phyloP scores from a whole-genome alignment of 2,888 invertebrate species.

The Ecdyonurus torrentis region DNA sequence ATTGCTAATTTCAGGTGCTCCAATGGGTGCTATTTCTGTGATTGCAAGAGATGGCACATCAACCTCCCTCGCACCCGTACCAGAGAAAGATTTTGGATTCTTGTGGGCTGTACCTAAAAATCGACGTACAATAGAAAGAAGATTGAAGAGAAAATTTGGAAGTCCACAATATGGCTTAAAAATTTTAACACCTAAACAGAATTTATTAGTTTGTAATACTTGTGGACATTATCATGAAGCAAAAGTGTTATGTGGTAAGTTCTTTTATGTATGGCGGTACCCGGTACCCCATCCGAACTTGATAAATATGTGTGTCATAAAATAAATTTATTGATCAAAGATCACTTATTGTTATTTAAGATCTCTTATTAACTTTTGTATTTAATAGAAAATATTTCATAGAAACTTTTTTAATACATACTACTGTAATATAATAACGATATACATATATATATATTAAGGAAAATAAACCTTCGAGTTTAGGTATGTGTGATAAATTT shows the following conservation, averaged over 20 bases:
- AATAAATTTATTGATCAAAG: no score
- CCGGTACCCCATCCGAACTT: no score
- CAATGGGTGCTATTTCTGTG: neutral
- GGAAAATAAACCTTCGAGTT: no score
- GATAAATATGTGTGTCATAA: no score
- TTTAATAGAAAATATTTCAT: neutral
- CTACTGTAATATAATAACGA: neutral
- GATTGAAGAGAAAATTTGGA: constrained; percentile 57
- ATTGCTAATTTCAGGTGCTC: neutral
- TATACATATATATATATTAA: no score
- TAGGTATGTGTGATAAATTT: no score
- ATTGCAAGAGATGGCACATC: neutral
- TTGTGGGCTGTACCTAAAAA: constrained; percentile 69
- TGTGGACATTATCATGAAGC: constrained; percentile 76
- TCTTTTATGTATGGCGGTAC: no score
- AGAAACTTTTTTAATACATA: neutral
- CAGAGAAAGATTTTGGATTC: constrained; percentile 31
- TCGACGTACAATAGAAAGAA: constrained; percentile 57
- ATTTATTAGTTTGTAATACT: constrained; percentile 54
- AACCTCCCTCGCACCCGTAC: neutral
- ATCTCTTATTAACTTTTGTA: neutral
- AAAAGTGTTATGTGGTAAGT: constrained; percentile 65
- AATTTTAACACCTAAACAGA: constrained; percentile 48
- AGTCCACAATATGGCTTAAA: constrained; percentile 47
- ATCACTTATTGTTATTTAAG: no score